Conservation (phyloP, 1,140 invertebrate species). For the Phenacoccus solenopsis region DNA sequence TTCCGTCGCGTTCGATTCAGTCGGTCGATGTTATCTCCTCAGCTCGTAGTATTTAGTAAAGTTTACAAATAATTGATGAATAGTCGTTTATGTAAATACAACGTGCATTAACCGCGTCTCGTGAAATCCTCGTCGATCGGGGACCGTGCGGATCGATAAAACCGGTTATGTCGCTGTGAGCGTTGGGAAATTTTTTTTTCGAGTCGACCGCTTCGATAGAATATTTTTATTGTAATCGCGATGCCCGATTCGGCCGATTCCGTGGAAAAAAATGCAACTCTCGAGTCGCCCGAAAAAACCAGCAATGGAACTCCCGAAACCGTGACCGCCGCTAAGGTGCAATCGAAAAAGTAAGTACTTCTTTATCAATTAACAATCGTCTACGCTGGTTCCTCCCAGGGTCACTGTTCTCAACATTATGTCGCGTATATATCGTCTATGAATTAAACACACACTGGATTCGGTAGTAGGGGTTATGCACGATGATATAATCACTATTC, state of each 20-base stretch:
- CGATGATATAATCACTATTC: too few species aligned
- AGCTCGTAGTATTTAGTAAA: background rate
- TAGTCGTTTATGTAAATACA: background rate
- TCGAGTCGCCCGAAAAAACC: background rate
- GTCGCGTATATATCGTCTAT: too few species aligned
- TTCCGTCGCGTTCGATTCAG: background rate
- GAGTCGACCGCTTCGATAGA: background rate
- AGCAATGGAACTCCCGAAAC: background rate
- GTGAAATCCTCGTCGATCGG: background rate
- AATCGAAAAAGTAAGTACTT: background rate
- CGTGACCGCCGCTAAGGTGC: background rate
- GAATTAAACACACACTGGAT: too few species aligned
- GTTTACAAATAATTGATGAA: background rate
- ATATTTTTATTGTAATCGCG: background rate
- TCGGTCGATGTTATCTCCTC: background rate
- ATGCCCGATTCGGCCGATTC: background rate
- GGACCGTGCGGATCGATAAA: background rate
- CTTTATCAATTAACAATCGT: too few species aligned
- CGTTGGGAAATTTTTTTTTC: background rate
- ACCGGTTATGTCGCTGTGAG: background rate
- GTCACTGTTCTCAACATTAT: too few species aligned
- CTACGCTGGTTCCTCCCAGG: too few species aligned
- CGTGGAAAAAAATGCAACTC: background rate
- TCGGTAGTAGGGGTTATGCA: too few species aligned
- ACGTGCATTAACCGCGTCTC: background rate